Percentiles rank a stretch among this genome's conserved stretches.
phyloP scores from a whole-genome alignment of 2,888 invertebrate species.

The Aproaerema taeniolella region DNA sequence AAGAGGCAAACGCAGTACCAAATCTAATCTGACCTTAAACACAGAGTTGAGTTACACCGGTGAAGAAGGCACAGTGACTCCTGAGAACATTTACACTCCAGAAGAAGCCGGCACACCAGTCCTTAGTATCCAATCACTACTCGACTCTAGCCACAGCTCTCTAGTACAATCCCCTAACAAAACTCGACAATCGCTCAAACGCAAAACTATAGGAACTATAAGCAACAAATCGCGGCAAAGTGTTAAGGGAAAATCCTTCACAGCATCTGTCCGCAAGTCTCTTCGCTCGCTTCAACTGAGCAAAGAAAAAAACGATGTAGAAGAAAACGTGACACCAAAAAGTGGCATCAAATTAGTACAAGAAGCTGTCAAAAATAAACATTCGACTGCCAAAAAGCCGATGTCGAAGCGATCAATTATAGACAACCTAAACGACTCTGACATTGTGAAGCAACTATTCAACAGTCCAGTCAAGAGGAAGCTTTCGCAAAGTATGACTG shows the following conservation, averaged over 20 bases:
- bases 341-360: slow-evolving; percentile 47
- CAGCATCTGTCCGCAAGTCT: slow-evolving; percentile 25
- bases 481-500: slow-evolving; percentile 67
- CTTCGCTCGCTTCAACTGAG: slow-evolving; percentile 26
- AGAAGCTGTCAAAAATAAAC: slow-evolving; percentile 62
- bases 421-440: slow-evolving; percentile 58
- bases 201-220: slow-evolving; percentile 48
- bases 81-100: slow-evolving; percentile 43
- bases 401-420: slow-evolving; percentile 63
- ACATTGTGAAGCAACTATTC: slow-evolving; percentile 62
- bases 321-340: slow-evolving; percentile 52
- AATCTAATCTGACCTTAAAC: slow-evolving; percentile 2
- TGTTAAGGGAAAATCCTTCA: slow-evolving; percentile 31
- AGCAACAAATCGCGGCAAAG: slow-evolving; percentile 28
- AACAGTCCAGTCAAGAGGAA: slow-evolving; percentile 69
- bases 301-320: slow-evolving; percentile 23
- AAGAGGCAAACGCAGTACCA: slow-evolving; percentile 6
- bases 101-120: slow-evolving; percentile 51
- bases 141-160: slow-evolving; percentile 42
- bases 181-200: slow-evolving; percentile 22
- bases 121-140: slow-evolving; percentile 48
- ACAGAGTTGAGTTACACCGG: slow-evolving; percentile 7
- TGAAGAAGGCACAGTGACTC: slow-evolving; percentile 39
- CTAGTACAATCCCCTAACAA: slow-evolving; percentile 20
- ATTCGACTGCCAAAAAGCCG: slow-evolving; percentile 69